Conservation (phyloP, 2,888 invertebrate species). For the Byasa hedistus region DNA sequence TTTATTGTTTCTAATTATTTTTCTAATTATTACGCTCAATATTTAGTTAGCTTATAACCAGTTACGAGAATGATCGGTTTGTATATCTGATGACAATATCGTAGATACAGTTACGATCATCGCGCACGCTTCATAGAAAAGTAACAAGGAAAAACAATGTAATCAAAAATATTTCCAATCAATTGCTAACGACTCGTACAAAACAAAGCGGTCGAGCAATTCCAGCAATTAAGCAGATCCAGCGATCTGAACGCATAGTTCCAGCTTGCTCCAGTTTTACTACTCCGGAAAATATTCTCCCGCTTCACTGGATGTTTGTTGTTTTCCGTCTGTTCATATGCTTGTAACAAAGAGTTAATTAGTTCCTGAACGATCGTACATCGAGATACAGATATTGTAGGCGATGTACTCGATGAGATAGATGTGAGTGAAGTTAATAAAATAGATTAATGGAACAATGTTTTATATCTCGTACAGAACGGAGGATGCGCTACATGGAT, state of each 20-base stretch:
- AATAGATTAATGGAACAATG: not conserved
- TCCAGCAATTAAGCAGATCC: slow-evolving; percentile 10
- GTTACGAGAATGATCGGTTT: no score
- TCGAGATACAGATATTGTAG: not conserved
- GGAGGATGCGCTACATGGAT: no score
- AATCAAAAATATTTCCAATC: slow-evolving; percentile 1
- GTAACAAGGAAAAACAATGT: not conserved
- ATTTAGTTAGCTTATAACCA: no score
- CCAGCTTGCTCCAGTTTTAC: slow-evolving; percentile 25
- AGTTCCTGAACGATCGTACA: slow-evolving; percentile 14
- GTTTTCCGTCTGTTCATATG: slow-evolving; percentile 6
- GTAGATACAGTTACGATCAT: no score
- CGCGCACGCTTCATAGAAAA: no score
- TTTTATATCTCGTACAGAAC: not conserved
- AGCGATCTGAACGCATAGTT: slow-evolving; percentile 18
- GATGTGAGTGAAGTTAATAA: not conserved
- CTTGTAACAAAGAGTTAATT: slow-evolving; percentile 21
- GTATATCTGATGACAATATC: no score
- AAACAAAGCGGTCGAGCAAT: slow-evolving; percentile 8
- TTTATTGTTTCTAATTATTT: no score
- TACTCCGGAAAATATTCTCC: slow-evolving; percentile 21
- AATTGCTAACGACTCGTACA: not conserved
- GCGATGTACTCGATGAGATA: no score
- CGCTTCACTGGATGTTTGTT: slow-evolving; percentile 18
- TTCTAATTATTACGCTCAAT: no score